These are phyloP conservation scores for Balaenoptera acutorostrata DNA, from an alignment of 2,113 vertebrate genomes.

Conservation along the genomic window DNA sequence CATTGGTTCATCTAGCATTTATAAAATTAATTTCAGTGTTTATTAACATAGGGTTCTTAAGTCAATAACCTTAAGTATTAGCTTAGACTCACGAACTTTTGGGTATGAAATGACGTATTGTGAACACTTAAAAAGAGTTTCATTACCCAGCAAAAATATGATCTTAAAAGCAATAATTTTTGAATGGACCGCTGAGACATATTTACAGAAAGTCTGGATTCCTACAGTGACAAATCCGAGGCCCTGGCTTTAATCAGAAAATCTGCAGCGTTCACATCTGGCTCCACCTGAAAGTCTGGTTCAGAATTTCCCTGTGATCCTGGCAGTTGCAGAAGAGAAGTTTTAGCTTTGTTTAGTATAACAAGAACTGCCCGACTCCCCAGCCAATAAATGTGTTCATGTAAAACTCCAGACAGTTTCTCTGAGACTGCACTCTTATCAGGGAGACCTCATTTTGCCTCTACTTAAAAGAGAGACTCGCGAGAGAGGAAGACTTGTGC, in stretches of 20 bases:
- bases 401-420: constrained; percentile 47
- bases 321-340: constrained; percentile 48
- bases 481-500: not conserved
- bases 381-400: constrained; percentile 35
- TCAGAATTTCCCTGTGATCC: constrained; percentile 70
- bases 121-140: not conserved
- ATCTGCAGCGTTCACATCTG: not conserved
- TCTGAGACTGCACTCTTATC: constrained; percentile 35
- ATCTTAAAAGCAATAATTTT: not conserved
- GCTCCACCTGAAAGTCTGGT: constrained; percentile 72
- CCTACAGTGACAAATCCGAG: not conserved
- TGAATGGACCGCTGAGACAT: not conserved
- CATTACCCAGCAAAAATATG: not conserved
- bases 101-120: not conserved
- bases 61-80: constrained; percentile 21
- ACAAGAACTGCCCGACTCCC: constrained; percentile 47
- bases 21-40: constrained; percentile 33
- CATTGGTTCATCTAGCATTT: not conserved
- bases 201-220: constrained; percentile 15
- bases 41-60: constrained; percentile 12
- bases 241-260: not conserved
- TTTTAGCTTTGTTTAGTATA: constrained; percentile 71
- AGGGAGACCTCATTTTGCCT: constrained; percentile 42
- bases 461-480: not conserved
- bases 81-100: not conserved